Evolutionary conservation across 1,140 invertebrate species (phyloP), one percentile per base, ranked within the genome.

Genomic region (Lithobius niger): DNA sequence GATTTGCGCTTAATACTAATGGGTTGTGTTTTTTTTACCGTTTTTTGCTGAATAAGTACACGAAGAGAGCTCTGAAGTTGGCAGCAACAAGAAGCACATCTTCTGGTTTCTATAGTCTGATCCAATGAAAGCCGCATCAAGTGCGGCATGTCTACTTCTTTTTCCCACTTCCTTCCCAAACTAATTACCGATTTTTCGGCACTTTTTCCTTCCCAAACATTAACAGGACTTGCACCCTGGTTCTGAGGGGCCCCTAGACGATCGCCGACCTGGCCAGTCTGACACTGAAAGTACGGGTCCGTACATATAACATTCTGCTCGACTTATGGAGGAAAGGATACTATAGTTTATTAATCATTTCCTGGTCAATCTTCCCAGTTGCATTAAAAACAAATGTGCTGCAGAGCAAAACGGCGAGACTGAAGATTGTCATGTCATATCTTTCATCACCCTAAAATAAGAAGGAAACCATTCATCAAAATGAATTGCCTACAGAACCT

Each of bases 261-360:
- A 36, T 36, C 10, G 10, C 10, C n/a, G 31, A 10, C 10, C n/a
- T 10, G 10, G 10, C n/a, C 31, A 36, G 10, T 36, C 31, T 36
- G n/a, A 36, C n/a, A 36, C 31, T 36, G n/a, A 36, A 36, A 10
- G n/a, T 36, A 36, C 10, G 10, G 10, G 10, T 36, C n/a, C 31
- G n/a, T 36, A 36, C 10, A 36, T 36, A 10, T 10, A 36, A 36
- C 10, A n/a, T n/a, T 47, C 10, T 18, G 6, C 44, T 15, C 19
- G 22, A 47, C 10, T 47, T 18, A 15, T 47, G 22, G 6, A 15
- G 22, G 6, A 47, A 47, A 47, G 44, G 44, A 47, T 47, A 47
- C 44, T 47, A 47, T 47, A 47, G 22, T 10, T 47, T 22, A 47
- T 47, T 21, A 13, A 47, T 47, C 44, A 47, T 47, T 6, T 6